A percentile compares a stretch with the other conserved stretches of the same genome.
Evolutionary conservation across 2,888 invertebrate genomes (phyloP).

Genomic region (Acleris cristana): DNA sequence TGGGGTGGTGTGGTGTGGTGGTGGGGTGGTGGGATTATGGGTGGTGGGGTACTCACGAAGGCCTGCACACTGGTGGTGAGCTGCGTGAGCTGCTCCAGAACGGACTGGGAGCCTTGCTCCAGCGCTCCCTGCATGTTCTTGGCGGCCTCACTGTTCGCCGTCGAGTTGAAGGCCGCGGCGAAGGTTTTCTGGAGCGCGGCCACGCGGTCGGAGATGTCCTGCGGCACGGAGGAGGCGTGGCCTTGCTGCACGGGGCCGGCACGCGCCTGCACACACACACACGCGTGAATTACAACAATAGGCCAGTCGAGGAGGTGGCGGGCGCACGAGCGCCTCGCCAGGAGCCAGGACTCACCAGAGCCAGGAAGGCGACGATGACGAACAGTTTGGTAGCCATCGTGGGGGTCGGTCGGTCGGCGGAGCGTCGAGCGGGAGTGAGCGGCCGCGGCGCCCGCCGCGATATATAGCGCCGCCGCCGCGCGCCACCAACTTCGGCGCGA

Average conservation of each 20-base stretch:
- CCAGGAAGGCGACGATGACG: too few species aligned
- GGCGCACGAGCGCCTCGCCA: too few species aligned
- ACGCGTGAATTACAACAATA: neutral
- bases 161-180: slow-evolving; percentile 56
- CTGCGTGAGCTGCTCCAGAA: slow-evolving; percentile 60
- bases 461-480: too few species aligned
- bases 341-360: too few species aligned
- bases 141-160: slow-evolving; percentile 67
- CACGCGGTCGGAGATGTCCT: slow-evolving; percentile 63
- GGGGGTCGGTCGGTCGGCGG: too few species aligned
- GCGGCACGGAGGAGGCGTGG: slow-evolving; percentile 47
- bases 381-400: too few species aligned
- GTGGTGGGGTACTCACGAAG: slow-evolving; percentile 57
- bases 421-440: too few species aligned
- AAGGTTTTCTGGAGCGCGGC: slow-evolving; percentile 64
- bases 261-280: slow-evolving; percentile 51
- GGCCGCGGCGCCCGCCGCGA: too few species aligned
- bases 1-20: too few species aligned
- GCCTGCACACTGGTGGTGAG: slow-evolving; percentile 59
- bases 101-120: slow-evolving; percentile 65
- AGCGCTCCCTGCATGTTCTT: slow-evolving; percentile 65
- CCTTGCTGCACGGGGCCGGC: slow-evolving; percentile 64
- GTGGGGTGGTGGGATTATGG: too few species aligned
- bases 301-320: neutral
- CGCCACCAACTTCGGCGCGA: too few species aligned